A percentile compares a stretch with the other conserved stretches of the same genome.
Evolutionary conservation across 2,888 invertebrate species (phyloP).

Genomic region (Hetaerina titia): DNA sequence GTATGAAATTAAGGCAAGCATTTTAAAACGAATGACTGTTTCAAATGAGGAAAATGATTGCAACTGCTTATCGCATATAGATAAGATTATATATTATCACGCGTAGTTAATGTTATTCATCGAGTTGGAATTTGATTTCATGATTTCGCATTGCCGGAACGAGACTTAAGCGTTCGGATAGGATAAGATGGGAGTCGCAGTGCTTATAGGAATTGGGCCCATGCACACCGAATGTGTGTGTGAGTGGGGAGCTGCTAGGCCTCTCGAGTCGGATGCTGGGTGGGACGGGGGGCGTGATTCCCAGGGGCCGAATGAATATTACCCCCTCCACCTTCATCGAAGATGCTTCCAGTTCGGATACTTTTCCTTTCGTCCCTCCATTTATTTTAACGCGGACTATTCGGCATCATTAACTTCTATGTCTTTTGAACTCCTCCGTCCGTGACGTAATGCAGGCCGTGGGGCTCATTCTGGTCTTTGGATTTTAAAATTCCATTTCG

Average conservation of each 20-base stretch:
- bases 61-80: too few species aligned
- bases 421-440: not conserved
- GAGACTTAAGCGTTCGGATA: not conserved
- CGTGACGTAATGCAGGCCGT: not conserved
- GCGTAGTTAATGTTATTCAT: too few species aligned
- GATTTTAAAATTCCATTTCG: too few species aligned
- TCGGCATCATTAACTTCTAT: not conserved
- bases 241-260: not conserved
- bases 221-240: too few species aligned
- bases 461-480: too few species aligned
- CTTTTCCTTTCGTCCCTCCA: not conserved
- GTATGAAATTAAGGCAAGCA: too few species aligned
- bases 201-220: not conserved
- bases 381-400: not conserved
- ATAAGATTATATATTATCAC: too few species aligned
- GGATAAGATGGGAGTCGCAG: not conserved
- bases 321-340: not conserved
- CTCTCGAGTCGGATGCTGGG: not conserved
- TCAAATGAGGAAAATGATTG: too few species aligned
- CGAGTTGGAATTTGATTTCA: too few species aligned
- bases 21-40: too few species aligned
- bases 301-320: not conserved
- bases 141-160: not conserved
- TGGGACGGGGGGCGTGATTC: not conserved
- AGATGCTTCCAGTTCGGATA: not conserved